Base-by-base conservation (phyloP, 2,113 vertebrate genomes). In the Leucosticte australis region DNA sequence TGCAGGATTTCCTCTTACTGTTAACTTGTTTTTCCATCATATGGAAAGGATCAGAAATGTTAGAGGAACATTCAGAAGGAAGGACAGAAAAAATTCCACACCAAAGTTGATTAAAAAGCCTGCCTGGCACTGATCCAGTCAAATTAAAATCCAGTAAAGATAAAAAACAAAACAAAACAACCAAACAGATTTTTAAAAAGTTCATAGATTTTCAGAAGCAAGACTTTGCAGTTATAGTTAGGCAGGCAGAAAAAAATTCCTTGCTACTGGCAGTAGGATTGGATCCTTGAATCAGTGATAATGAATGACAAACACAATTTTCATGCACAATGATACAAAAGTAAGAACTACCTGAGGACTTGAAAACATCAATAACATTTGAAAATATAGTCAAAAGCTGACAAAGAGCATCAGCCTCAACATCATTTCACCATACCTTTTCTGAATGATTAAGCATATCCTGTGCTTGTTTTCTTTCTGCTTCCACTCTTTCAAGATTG, bases 371-470 rank as follows among this genome's bases (percentile, higher is more conserved):
- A 82, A 11, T 41, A 74, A 10, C 31, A 55, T 10, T 28, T 64
- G 35, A 91, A 84, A 78, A 75, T 7, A 71, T 0, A 60, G 46
- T 28, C 24, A 89, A 60, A 87, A 52, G 17, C 19, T 81, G 63
- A 31, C 31, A 41, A 79, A 68, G 35, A 90, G 13, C 13, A 42
- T 50, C 11, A 63, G 59, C 33, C n/a, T 83, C 53, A 69, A 10
- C 26, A 70, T 17, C 15, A 57, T 49, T 65, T 74, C 55, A 65
- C 78, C 50, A 20, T 97, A 99, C 99, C 98, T 99, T 99, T 97
- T 99, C 99, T 93, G 99, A 98, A 95, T 98, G 98, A 97, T 99
- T 99, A 97, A 98, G 98, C 96, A 98, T 98, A 87, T 99, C 99
- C 92, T 99, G 99, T 69, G 98, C 98, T 94, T 99, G 99, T 96